Evolutionary conservation across 2,797 vertebrate species (phyloP).

Genomic region (Chelon auratus): DNA sequence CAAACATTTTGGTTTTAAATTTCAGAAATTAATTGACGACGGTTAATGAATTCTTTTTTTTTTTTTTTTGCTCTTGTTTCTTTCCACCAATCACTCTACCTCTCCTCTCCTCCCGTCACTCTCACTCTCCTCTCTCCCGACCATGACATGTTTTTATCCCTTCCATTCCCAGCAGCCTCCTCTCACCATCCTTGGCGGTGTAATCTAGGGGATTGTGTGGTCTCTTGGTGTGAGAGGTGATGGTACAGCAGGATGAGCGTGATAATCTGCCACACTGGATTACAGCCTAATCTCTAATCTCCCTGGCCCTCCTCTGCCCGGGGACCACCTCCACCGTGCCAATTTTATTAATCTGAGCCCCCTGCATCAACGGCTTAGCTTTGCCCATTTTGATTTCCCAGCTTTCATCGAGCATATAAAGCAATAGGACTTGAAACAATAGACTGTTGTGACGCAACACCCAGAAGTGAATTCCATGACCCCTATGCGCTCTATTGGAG

Average conservation of each 20-base stretch:
- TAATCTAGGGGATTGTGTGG: conserved; percentile 81
- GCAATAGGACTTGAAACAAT: conserved; percentile 72
- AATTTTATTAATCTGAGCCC: conserved; percentile 78
- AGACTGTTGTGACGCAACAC: conserved; percentile 69
- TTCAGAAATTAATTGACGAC: conserved; percentile 34
- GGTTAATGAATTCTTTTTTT: conserved; percentile 27
- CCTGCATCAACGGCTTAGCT: conserved; percentile 69
- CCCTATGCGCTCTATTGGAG: conserved; percentile 61
- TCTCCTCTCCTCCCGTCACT: conserved; percentile 31
- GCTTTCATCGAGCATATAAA: conserved; percentile 63
- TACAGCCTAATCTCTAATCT: conserved; percentile 84
- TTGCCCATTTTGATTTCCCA: conserved; percentile 80
- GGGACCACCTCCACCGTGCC: conserved; percentile 76
- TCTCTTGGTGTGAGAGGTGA: conserved; percentile 83
- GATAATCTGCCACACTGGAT: conserved; percentile 85
- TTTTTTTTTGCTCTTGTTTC: conserved; percentile 1
- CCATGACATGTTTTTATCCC: conserved; percentile 50
- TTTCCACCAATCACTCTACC: conserved; percentile 50
- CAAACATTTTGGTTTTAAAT: conserved; percentile 21
- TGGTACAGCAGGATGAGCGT: conserved; percentile 79
- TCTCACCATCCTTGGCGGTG: conserved; percentile 58
- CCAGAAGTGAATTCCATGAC: conserved; percentile 68
- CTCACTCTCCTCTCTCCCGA: conserved; percentile 18
- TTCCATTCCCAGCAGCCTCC: conserved; percentile 51
- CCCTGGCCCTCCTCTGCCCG: conserved; percentile 67